Evolutionary conservation across 2,888 invertebrate species (phyloP).

Genomic region (Hybos culiciformis): DNA sequence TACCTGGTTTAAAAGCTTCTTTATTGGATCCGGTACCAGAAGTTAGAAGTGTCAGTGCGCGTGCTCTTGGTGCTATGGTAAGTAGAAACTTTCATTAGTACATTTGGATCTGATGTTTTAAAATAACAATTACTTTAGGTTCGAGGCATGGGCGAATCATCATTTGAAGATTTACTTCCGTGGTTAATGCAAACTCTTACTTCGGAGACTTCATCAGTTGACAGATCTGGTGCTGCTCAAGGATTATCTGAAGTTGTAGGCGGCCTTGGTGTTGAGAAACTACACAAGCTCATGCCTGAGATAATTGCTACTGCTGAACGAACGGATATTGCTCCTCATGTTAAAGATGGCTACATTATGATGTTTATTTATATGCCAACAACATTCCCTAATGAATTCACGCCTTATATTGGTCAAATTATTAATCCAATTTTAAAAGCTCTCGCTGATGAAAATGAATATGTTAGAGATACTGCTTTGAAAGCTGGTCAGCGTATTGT

Average conservation of each 20-base stretch:
- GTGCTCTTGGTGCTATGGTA: conserved; percentile 96
- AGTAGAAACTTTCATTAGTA: too few relatives aligned
- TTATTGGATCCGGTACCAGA: conserved; percentile 96
- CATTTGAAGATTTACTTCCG: conserved; percentile 90
- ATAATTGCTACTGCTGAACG: conserved; percentile 89
- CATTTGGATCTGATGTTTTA: too few relatives aligned
- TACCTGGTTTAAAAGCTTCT: conserved; percentile 91
- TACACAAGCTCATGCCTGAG: conserved; percentile 93
- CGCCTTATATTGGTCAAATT: conserved; percentile 90
- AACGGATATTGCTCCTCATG: conserved; percentile 87
- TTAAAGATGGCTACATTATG: conserved; percentile 99
- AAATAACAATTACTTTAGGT: too few relatives aligned
- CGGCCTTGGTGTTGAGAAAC: conserved; percentile 85
- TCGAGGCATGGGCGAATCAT: conserved; percentile 89
- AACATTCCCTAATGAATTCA: conserved; percentile 90
- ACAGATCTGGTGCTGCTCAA: conserved; percentile 90
- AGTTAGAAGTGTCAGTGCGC: conserved; percentile 88
- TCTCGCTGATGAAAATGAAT: conserved; percentile 96
- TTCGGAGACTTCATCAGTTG: conserved; percentile 88
- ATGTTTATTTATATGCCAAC: conserved; percentile 99
- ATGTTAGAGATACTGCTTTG: conserved; percentile 92
- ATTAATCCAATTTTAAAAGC: conserved; percentile 95
- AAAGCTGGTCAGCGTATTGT: conserved; percentile 96
- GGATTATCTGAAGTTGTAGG: conserved; percentile 96
- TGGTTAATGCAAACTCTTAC: conserved; percentile 98